These are phyloP conservation scores for Leucania comma DNA, from an alignment of 2,888 invertebrate species.

Conservation along the genomic window DNA sequence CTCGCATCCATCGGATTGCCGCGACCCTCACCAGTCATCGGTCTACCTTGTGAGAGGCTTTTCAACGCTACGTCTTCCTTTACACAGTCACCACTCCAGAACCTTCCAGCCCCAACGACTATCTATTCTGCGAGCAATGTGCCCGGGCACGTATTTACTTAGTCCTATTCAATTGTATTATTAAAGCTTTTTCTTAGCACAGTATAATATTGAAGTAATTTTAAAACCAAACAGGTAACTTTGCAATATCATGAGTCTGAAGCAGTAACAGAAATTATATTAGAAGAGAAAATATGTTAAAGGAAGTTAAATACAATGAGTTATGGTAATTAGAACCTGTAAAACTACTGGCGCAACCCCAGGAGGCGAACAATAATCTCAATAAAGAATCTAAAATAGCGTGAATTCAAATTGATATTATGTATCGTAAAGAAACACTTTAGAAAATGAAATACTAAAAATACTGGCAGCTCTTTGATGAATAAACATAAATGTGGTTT, in stretches of 20 bases:
- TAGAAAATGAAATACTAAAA: background rate
- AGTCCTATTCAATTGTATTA: conserved; percentile 24
- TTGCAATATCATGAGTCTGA: background rate
- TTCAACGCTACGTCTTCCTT: no score
- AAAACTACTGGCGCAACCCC: background rate
- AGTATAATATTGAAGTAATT: background rate
- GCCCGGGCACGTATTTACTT: no score
- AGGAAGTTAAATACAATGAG: conserved; percentile 2
- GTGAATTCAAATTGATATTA: conserved; percentile 1
- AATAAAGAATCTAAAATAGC: background rate
- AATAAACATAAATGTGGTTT: background rate
- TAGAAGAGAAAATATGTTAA: background rate
- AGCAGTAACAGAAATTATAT: background rate
- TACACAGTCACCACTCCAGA: no score
- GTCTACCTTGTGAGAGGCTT: no score
- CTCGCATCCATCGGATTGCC: no score
- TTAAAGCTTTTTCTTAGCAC: background rate
- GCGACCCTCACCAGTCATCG: no score
- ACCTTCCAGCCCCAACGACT: no score
- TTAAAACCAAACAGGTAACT: conserved; percentile 11
- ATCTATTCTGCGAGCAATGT: no score
- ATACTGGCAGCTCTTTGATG: background rate
- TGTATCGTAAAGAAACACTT: background rate
- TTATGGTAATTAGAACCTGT: conserved; percentile 17
- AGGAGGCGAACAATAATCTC: conserved; percentile 8